Evolutionary conservation across 2,113 vertebrate genomes (phyloP).

Genomic region (Rhinolophus ferrumequinum): DNA sequence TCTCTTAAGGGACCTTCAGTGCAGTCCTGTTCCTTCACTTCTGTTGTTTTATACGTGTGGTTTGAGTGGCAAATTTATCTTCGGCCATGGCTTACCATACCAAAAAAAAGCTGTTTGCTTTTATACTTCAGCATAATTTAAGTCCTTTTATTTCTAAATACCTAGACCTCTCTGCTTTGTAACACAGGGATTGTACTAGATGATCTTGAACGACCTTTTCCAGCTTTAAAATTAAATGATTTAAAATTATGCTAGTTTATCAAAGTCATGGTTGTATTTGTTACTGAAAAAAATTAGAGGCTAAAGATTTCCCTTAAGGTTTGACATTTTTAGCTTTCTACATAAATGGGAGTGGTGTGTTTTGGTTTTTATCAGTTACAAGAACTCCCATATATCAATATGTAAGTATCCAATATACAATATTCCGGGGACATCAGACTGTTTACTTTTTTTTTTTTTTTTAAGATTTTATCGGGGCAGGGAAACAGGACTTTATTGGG

Average conservation of each 20-base stretch:
- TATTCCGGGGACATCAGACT: background rate
- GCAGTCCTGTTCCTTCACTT: background rate
- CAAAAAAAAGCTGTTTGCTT: background rate
- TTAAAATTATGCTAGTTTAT: background rate
- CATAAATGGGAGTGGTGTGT: background rate
- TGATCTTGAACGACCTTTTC: background rate
- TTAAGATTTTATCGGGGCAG: too few species aligned
- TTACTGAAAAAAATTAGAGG: background rate
- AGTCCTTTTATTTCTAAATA: background rate
- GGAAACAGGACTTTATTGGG: too few species aligned
- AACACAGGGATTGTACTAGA: background rate
- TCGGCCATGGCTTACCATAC: background rate
- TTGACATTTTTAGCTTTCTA: conserved; percentile 34
- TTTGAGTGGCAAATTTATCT: background rate
- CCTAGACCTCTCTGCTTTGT: background rate
- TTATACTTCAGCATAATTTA: background rate
- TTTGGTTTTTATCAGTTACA: background rate
- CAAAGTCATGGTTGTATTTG: background rate
- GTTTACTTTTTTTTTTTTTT: background rate
- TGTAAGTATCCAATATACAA: background rate
- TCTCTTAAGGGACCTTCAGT: background rate
- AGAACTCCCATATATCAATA: background rate
- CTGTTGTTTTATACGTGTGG: background rate
- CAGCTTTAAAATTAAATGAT: background rate
- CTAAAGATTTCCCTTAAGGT: background rate